Conservation (phyloP, 2,888 invertebrate species). For the Euproctis similis region DNA sequence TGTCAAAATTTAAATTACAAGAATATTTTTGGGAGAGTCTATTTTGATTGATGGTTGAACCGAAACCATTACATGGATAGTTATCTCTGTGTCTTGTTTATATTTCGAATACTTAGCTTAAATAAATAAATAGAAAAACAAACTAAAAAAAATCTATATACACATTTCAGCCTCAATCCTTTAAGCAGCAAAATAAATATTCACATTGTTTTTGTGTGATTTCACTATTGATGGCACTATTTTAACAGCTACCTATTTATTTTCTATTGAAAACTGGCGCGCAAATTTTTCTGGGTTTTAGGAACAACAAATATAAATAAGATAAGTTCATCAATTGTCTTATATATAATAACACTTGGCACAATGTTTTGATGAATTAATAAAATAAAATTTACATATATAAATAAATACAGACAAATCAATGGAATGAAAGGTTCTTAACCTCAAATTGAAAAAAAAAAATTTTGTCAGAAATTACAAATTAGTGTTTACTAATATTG, state of each 20-base stretch:
- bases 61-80: conserved; percentile 50
- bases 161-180: conserved; percentile 55
- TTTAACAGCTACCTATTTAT: no score
- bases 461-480: no score
- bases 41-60: no score
- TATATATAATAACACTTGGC: no score
- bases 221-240: conserved; percentile 44
- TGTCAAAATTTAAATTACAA: no score
- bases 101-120: conserved; percentile 31
- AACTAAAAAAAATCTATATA: conserved; percentile 53
- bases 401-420: conserved; percentile 26
- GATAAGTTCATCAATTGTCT: no score
- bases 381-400: conserved; percentile 25
- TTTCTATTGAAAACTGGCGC: conserved; percentile 19
- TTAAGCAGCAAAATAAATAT: conserved; percentile 24
- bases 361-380: conserved; percentile 54
- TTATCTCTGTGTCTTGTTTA: conserved; percentile 23
- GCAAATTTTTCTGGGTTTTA: no score
- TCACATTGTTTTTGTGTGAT: conserved; percentile 16
- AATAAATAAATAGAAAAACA: conserved; percentile 57
- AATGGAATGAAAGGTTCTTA: no score
- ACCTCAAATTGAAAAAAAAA: conserved; percentile 45
- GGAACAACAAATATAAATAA: no score
- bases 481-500: no score
- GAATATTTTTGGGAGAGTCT: no score